Conservation (phyloP, 2,888 invertebrate genomes). For the Pristionchus arcanus region DNA sequence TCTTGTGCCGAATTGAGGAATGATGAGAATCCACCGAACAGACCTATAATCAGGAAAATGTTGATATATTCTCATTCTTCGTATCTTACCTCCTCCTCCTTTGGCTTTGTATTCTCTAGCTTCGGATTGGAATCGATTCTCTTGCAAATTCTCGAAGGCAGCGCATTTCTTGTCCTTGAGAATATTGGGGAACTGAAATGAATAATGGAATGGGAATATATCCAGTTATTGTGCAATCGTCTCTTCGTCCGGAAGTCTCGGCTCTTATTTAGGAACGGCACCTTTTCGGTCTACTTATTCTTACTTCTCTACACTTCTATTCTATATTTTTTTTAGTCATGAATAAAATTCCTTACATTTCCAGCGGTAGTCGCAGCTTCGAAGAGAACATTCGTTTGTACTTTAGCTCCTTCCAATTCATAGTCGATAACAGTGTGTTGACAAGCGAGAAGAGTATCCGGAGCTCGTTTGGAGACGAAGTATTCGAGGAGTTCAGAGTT, state of each 20-base stretch:
- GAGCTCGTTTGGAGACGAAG: constrained; percentile 77
- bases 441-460: constrained; percentile 77
- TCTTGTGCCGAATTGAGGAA: constrained; percentile 65
- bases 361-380: constrained; percentile 78
- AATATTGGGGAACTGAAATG: constrained; percentile 76
- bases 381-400: constrained; percentile 77
- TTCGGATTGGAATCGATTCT: constrained; percentile 77
- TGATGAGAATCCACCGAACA: constrained; percentile 66
- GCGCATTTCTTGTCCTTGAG: constrained; percentile 79
- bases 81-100: constrained; percentile 65
- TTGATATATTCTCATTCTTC: neutral
- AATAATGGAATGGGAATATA: neutral
- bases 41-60: neutral
- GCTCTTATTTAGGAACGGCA: neutral
- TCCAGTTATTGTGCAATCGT: neutral
- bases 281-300: neutral
- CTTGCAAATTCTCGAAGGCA: constrained; percentile 75
- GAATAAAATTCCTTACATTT: constrained; percentile 59
- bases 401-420: constrained; percentile 78
- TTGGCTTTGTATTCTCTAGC: constrained; percentile 73
- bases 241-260: neutral
- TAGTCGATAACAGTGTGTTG: constrained; percentile 77
- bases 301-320: neutral
- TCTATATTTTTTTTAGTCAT: neutral
- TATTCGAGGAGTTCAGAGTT: constrained; percentile 78